These are phyloP conservation scores for Tetranychus urticae DNA, from an alignment of 1,140 invertebrate species.

Conservation along the genomic window DNA sequence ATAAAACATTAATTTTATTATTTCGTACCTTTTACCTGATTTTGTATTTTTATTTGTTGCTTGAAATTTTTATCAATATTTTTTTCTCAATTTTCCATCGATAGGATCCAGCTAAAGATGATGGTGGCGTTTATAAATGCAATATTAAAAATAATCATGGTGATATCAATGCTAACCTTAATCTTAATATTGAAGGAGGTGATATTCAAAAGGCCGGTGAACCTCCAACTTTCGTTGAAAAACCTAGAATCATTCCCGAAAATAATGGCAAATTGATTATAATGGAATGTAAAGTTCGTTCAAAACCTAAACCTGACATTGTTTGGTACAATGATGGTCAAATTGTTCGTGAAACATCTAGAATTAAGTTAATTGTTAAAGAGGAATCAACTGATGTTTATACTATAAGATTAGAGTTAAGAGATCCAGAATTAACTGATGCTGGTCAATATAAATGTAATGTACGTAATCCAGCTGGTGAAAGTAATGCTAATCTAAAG, in stretches of 20 bases:
- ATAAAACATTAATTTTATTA: too few relatives aligned
- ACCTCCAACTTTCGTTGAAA: slow-evolving; percentile 91
- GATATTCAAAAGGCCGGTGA: slow-evolving; percentile 35
- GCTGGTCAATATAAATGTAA: slow-evolving; percentile 95
- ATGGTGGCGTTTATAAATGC: slow-evolving; percentile 91
- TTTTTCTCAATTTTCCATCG: neutral
- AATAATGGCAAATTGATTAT: slow-evolving; percentile 86
- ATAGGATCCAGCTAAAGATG: slow-evolving; percentile 62
- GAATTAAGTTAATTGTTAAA: slow-evolving; percentile 45
- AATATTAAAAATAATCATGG: slow-evolving; percentile 88
- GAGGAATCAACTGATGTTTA: slow-evolving; percentile 58
- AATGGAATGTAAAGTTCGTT: slow-evolving; percentile 86
- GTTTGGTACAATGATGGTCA: slow-evolving; percentile 67
- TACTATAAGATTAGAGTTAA: slow-evolving; percentile 64
- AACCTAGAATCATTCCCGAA: slow-evolving; percentile 79
- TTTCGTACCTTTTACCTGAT: too few relatives aligned
- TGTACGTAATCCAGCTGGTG: slow-evolving; percentile 81
- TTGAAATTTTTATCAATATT: neutral
- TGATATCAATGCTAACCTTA: slow-evolving; percentile 92
- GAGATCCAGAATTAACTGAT: slow-evolving; percentile 55
- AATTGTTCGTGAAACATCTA: slow-evolving; percentile 42
- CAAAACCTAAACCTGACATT: slow-evolving; percentile 74
- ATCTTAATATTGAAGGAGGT: slow-evolving; percentile 74
- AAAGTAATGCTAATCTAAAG: slow-evolving; percentile 84
- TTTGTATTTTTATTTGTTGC: neutral